phyloP scores from a whole-genome alignment of 2,797 vertebrate species.

The Cichlasoma orientale region DNA sequence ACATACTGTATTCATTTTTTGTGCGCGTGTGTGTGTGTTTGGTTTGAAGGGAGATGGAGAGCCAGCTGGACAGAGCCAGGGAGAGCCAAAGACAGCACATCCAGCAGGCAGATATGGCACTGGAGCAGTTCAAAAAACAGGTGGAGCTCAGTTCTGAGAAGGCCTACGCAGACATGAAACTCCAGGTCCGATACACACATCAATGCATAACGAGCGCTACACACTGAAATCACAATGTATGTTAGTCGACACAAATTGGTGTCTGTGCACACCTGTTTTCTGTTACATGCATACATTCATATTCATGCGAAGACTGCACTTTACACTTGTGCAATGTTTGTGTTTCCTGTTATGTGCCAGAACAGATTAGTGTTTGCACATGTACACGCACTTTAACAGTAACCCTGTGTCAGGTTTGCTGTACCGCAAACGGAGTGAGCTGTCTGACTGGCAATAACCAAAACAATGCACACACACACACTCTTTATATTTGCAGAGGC shows the following conservation, averaged over 20 bases:
- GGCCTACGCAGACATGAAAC: slow-evolving; percentile 91
- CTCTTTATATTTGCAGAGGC: not conserved
- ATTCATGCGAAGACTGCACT: not conserved
- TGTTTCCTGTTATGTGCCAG: slow-evolving; percentile 1
- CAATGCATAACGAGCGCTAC: not conserved
- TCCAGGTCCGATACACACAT: slow-evolving; percentile 82
- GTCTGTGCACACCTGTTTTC: slow-evolving; percentile 7
- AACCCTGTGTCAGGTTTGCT: not conserved
- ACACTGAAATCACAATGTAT: not conserved
- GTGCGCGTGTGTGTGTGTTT: slow-evolving; percentile 14
- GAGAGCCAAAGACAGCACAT: slow-evolving; percentile 89
- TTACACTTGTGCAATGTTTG: slow-evolving; percentile 6
- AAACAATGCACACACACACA: not conserved
- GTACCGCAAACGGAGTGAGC: not conserved
- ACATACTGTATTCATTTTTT: not conserved
- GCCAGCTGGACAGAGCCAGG: slow-evolving; percentile 84
- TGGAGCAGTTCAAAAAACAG: slow-evolving; percentile 95
- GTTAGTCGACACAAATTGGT: not conserved
- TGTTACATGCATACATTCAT: not conserved
- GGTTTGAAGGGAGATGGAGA: slow-evolving; percentile 87
- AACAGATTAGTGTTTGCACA: slow-evolving; percentile 1
- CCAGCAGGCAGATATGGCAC: slow-evolving; percentile 89
- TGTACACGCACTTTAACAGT: slow-evolving; percentile 4
- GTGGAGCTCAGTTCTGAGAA: slow-evolving; percentile 94
- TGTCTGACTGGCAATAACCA: not conserved